These are phyloP conservation scores for Sanderia malayensis DNA, from an alignment of 30 jellyfish, hydroid and myxozoan genomes.

Conservation along the genomic window DNA sequence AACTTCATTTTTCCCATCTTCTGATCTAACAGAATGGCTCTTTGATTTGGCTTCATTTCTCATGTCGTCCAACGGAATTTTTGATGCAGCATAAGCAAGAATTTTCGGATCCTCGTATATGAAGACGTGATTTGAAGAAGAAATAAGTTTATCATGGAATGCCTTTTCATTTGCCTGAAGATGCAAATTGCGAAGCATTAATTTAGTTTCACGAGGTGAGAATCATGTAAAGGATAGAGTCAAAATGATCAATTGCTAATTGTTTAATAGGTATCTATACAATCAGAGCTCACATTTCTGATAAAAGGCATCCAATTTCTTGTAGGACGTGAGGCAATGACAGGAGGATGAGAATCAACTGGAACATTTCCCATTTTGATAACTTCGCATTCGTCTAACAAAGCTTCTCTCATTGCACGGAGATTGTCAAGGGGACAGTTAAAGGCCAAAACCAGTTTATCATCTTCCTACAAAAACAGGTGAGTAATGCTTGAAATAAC, in stretches of 20 bases:
- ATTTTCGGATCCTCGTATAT: constrained; percentile 58
- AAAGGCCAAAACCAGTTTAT: constrained; percentile 60
- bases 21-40: constrained; percentile 8
- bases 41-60: constrained; percentile 45
- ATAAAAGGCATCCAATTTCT: constrained; percentile 27
- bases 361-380: constrained; percentile 3
- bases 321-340: constrained; percentile 2
- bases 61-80: constrained; percentile 47
- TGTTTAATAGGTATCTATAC: background rate
- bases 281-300: constrained; percentile 16
- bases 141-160: constrained; percentile 35
- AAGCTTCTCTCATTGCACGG: constrained; percentile 61
- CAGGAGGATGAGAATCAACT: constrained; percentile 36
- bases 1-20: constrained; percentile 17
- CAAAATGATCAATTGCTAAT: too few species aligned
- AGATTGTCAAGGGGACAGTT: constrained; percentile 43
- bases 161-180: constrained; percentile 33
- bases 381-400: constrained; percentile 42
- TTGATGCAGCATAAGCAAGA: constrained; percentile 34
- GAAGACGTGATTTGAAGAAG: constrained; percentile 35
- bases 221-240: too few species aligned
- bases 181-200: background rate
- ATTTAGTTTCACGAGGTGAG: too few species aligned
- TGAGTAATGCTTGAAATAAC: too few species aligned
- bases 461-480: constrained; percentile 52